These are phyloP conservation scores for Luperina nickerlii DNA, from an alignment of 2,888 invertebrate species.

Conservation along the genomic window DNA sequence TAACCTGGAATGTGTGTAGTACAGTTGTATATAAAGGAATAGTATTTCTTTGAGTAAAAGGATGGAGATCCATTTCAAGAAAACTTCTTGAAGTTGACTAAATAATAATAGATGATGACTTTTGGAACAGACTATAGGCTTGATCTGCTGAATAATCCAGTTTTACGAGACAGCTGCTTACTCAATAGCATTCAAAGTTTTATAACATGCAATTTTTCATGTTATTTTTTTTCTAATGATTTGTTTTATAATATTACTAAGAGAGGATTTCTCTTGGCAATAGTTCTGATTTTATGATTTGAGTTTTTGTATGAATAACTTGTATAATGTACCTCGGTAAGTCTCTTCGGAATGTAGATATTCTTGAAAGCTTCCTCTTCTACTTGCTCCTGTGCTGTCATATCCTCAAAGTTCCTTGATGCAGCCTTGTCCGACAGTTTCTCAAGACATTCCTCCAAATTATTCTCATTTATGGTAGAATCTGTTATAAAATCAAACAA, in stretches of 20 bases:
- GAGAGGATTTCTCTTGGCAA: background rate
- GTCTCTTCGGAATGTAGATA: slow-evolving; percentile 97
- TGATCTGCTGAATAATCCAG: background rate
- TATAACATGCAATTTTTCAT: background rate
- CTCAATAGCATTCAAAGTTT: background rate
- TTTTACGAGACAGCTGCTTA: background rate
- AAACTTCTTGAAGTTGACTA: background rate
- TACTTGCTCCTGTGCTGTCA: slow-evolving; percentile 93
- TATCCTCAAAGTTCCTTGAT: slow-evolving; percentile 91
- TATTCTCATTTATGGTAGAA: slow-evolving; percentile 94
- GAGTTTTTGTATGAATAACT: background rate
- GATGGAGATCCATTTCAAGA: background rate
- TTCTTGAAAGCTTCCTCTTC: slow-evolving; percentile 98
- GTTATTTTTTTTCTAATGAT: too few relatives aligned
- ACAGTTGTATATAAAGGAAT: background rate
- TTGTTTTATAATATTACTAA: background rate
- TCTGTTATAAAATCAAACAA: slow-evolving; percentile 99
- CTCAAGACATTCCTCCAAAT: slow-evolving; percentile 95
- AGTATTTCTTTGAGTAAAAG: background rate
- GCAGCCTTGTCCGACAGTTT: slow-evolving; percentile 93
- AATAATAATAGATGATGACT: too few relatives aligned
- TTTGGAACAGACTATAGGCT: background rate
- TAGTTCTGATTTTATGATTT: background rate
- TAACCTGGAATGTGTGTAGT: slow-evolving; percentile 89
- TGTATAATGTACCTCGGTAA: slow-evolving; percentile 93